A percentile compares a stretch with the other conserved stretches of the same genome.
Evolutionary conservation across 2,888 invertebrate species (phyloP).

Genomic region (Macrosiphum euphorbiae): DNA sequence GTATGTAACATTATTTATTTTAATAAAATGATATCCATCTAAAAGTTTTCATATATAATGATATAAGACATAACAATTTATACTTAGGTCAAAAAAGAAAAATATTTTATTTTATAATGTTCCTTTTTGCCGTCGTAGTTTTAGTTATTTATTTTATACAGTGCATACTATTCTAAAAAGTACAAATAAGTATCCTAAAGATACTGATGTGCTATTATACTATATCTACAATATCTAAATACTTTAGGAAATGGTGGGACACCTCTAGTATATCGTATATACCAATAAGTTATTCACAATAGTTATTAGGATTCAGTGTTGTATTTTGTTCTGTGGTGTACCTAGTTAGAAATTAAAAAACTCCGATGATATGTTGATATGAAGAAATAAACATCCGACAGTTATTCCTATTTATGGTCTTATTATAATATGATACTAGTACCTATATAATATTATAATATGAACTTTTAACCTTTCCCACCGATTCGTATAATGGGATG

Average conservation of each 20-base stretch:
- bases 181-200: background rate
- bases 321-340: background rate
- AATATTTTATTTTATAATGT: too few species aligned
- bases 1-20: too few species aligned
- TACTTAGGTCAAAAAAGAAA: too few species aligned
- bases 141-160: background rate
- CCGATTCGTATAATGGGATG: background rate
- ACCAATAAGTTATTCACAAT: background rate
- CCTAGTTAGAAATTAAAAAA: background rate
- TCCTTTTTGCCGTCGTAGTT: background rate
- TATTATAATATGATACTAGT: background rate
- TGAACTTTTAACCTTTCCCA: constrained; percentile 26
- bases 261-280: background rate
- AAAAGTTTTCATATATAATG: background rate
- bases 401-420: background rate
- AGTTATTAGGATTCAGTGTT: background rate
- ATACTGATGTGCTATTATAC: background rate
- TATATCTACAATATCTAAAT: background rate
- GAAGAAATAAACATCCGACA: background rate
- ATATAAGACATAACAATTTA: too few species aligned
- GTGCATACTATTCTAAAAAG: background rate
- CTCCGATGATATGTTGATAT: background rate
- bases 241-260: background rate
- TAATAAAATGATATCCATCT: background rate
- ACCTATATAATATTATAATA: background rate